Evolutionary conservation across 2,797 vertebrate genomes (phyloP), one percentile per base, ranked within the genome.

Genomic region (Chloroceryle inda): DNA sequence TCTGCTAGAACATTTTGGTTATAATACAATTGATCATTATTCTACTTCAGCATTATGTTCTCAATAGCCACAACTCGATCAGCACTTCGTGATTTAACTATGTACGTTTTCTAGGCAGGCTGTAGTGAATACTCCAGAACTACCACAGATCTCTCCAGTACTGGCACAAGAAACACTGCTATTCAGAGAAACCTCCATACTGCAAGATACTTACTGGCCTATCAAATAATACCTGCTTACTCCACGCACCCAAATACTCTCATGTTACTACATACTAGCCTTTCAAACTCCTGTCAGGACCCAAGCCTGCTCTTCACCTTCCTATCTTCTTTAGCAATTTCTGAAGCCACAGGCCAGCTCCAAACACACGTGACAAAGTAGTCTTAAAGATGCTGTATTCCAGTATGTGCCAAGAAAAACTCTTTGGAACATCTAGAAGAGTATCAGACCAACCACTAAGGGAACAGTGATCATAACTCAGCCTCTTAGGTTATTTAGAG

Each of bases 231-330:
- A 18, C 23, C 37, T 22, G 22, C 13, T 77, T 26, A 23, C 13
- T 27, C 61, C 45, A 49, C 42, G 45, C 55, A 66, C 4, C 12
- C 21, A 59, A 62, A 44, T 3, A 19, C n/a, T 55, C 37, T 14
- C 45, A 7, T 1, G 1, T 52, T 69, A 37, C 29, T 16, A 9
- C 26, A 20, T 3, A 14, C 11, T 38, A 4, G 11, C 50, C 16
- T 14, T 84, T 13, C 11, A 27, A 55, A 17, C 17, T 59, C 23
- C 7, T 37, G 27, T 23, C 49, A 37, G 35, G 24, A 31, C 35
- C 45, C 0, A 0, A 74, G 12, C 24, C 52, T 42, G 13, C 26
- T 78, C 44, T 37, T 67, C 27, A 37, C 6, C 29, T 9, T 71
- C 27, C 42, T 2, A 4, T 17, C 35, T n/a, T 50, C 10, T 50